A percentile compares a stretch with the other conserved stretches of the same genome.
phyloP scores from a whole-genome alignment of 2,797 vertebrate genomes.

The Syndactyla subalaris region DNA sequence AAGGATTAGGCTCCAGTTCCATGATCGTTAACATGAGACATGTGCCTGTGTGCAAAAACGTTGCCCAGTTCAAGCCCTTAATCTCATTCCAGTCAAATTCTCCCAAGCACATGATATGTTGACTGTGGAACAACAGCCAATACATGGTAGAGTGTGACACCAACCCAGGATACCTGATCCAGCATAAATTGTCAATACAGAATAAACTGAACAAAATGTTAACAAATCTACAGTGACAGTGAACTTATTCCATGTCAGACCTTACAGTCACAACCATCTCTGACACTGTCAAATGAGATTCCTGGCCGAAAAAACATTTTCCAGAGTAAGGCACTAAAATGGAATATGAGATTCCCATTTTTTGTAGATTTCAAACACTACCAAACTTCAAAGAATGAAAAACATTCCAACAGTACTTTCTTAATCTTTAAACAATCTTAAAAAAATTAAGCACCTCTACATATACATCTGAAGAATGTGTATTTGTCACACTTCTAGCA shows the following conservation, averaged over 20 bases:
- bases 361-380: not conserved
- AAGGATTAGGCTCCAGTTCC: not conserved
- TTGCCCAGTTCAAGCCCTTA: not conserved
- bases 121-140: not conserved
- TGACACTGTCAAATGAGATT: not conserved
- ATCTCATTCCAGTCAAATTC: not conserved
- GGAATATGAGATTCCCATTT: not conserved
- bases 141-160: not conserved
- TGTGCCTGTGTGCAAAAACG: not conserved
- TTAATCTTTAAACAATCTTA: not conserved
- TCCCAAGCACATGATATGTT: not conserved
- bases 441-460: not conserved
- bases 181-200: not conserved
- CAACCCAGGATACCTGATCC: not conserved
- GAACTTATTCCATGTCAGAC: not conserved
- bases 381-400: not conserved
- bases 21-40: not conserved
- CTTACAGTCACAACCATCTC: not conserved
- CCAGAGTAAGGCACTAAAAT: not conserved
- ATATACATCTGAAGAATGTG: not conserved
- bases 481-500: not conserved
- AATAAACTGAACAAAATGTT: not conserved
- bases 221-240: not conserved
- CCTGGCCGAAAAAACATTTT: not conserved
- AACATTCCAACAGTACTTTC: not conserved